phyloP scores from a whole-genome alignment of 2,888 invertebrate species.

The Dromius quadrimaculatus region DNA sequence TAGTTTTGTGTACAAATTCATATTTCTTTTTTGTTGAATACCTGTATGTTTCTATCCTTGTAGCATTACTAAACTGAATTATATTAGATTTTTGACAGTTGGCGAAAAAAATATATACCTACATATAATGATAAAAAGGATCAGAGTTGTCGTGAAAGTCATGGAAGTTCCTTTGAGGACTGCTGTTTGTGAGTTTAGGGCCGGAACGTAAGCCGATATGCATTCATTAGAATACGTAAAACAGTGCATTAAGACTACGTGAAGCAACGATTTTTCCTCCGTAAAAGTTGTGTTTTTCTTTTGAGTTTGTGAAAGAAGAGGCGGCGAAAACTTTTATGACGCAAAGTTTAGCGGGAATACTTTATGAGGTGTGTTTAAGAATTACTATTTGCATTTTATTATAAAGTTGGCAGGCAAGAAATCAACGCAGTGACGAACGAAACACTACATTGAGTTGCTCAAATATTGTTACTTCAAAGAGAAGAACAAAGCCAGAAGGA shows the following conservation, averaged over 20 bases:
- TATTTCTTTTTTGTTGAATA: too few species aligned
- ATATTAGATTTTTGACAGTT: too few species aligned
- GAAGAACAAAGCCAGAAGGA: too few species aligned
- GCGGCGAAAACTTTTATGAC: constrained; percentile 62
- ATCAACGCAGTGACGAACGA: constrained; percentile 38
- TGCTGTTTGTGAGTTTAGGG: constrained; percentile 52
- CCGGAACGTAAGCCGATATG: constrained; percentile 62
- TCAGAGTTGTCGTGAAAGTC: background rate
- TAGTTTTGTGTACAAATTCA: too few species aligned
- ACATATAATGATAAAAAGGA: too few species aligned
- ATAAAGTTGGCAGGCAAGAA: constrained; percentile 47
- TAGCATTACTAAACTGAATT: too few species aligned
- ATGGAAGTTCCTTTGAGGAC: constrained; percentile 47
- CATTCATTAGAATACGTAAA: constrained; percentile 65
- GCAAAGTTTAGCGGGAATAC: constrained; percentile 59
- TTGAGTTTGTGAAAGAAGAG: constrained; percentile 60
- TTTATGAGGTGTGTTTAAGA: constrained; percentile 62
- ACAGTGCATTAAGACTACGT: constrained; percentile 62
- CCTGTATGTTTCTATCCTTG: too few species aligned
- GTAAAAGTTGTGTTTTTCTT: constrained; percentile 63
- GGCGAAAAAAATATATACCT: too few species aligned
- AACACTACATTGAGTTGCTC: constrained; percentile 29
- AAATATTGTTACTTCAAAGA: constrained; percentile 30
- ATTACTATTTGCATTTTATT: constrained; percentile 60
- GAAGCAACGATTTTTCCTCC: constrained; percentile 55